These are phyloP conservation scores for Macropodus opercularis DNA, from an alignment of 2,797 vertebrate species.

Conservation along the genomic window DNA sequence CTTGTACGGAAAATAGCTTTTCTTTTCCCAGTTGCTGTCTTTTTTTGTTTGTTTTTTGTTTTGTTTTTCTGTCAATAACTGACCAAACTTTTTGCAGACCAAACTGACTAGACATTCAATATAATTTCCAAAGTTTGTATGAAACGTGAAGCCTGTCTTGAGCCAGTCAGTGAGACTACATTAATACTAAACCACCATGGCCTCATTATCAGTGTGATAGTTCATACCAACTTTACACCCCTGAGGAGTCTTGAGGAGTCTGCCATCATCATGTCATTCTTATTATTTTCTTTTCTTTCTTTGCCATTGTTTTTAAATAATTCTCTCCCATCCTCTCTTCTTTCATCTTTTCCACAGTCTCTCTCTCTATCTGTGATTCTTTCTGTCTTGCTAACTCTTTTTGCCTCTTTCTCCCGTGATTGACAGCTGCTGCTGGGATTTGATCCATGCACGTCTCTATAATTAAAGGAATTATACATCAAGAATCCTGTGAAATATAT, in stretches of 20 bases:
- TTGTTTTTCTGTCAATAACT: neutral
- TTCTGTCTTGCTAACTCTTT: neutral
- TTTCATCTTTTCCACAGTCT: slow-evolving; percentile 6
- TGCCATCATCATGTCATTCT: neutral
- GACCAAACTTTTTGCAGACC: neutral
- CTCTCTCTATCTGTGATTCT: neutral
- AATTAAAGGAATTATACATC: slow-evolving; percentile 77
- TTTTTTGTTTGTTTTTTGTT: too few relatives aligned
- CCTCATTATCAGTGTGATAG: slow-evolving; percentile 23
- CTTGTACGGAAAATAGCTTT: neutral
- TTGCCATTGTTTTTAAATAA: slow-evolving; percentile 20
- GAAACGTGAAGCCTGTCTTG: slow-evolving; percentile 3
- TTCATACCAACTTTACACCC: slow-evolving; percentile 13
- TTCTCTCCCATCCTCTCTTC: slow-evolving; percentile 5
- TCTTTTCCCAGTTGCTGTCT: too few relatives aligned
- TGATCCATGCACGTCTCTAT: slow-evolving; percentile 40
- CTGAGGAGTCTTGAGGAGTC: neutral
- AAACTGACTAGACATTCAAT: neutral
- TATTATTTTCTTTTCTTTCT: neutral
- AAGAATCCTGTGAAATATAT: slow-evolving; percentile 67
- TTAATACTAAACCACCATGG: slow-evolving; percentile 24
- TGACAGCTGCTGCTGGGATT: slow-evolving; percentile 62
- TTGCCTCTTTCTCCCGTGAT: slow-evolving; percentile 33
- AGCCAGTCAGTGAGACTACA: slow-evolving; percentile 23
- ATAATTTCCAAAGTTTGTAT: slow-evolving; percentile 2